These are phyloP conservation scores for Dendrolimus kikuchii DNA, from an alignment of 1,140 invertebrate genomes.

Conservation along the genomic window DNA sequence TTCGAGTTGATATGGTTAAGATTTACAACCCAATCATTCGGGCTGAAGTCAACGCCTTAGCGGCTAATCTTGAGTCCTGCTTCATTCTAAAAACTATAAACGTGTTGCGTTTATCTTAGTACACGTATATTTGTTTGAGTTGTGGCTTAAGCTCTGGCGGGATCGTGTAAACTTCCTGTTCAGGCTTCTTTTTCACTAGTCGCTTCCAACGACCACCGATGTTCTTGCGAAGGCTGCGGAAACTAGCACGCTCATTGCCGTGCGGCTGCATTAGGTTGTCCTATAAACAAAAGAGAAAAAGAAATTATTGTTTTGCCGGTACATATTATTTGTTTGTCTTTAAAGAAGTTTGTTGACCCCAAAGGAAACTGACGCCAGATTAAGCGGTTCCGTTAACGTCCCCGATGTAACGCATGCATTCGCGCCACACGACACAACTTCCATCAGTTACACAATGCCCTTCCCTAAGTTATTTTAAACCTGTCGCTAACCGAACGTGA, in stretches of 20 bases:
- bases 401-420: constrained; percentile 44
- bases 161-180: constrained; percentile 86
- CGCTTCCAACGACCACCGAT: constrained; percentile 86
- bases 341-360: constrained; percentile 31
- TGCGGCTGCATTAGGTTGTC: constrained; percentile 82
- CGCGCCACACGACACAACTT: constrained; percentile 34
- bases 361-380: constrained; percentile 25
- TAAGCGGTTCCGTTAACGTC: constrained; percentile 46
- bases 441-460: constrained; percentile 44
- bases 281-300: constrained; percentile 72
- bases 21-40: constrained; percentile 46
- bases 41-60: constrained; percentile 41
- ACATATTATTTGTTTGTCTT: constrained; percentile 11
- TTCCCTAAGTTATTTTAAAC: constrained; percentile 37
- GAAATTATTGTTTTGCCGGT: constrained; percentile 15
- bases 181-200: constrained; percentile 85
- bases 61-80: constrained; percentile 43
- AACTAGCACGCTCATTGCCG: constrained; percentile 80
- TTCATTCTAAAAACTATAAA: constrained; percentile 31
- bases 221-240: constrained; percentile 86
- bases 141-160: constrained; percentile 89
- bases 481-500: constrained; percentile 34
- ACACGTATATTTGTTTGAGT: constrained; percentile 91
- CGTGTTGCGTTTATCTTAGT: constrained; percentile 66
- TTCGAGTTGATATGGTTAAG: constrained; percentile 56